phyloP scores from a whole-genome alignment of 2,888 invertebrate genomes.

The Lasioglossum leucozonium region DNA sequence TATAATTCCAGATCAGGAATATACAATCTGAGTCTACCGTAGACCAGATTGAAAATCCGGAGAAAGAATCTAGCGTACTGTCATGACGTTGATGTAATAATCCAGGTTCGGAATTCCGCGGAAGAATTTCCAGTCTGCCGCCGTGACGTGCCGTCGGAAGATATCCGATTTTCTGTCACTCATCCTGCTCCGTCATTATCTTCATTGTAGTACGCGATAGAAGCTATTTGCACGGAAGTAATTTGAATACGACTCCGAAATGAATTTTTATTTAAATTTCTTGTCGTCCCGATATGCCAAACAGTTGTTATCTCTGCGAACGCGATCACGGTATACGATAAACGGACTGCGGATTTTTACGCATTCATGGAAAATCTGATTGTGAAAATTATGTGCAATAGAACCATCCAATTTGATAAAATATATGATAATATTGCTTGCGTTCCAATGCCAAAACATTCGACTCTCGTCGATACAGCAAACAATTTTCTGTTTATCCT shows the following conservation, averaged over 20 bases:
- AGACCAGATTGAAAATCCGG: constrained; percentile 39
- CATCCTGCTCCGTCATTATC: constrained; percentile 23
- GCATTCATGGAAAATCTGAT: background rate
- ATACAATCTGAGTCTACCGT: constrained; percentile 49
- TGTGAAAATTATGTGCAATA: no score
- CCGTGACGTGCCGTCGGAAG: constrained; percentile 23
- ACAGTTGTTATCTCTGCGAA: background rate
- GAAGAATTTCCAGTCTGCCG: constrained; percentile 26
- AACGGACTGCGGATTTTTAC: background rate
- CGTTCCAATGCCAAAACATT: background rate
- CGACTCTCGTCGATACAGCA: background rate
- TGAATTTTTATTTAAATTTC: constrained; percentile 9
- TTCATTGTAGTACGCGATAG: constrained; percentile 1
- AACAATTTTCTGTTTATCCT: background rate
- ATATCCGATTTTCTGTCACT: constrained; percentile 41
- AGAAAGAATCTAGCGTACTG: constrained; percentile 35
- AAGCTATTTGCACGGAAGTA: constrained; percentile 1
- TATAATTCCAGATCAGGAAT: constrained; percentile 25
- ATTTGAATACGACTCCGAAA: background rate
- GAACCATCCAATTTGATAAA: no score
- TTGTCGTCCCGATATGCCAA: background rate
- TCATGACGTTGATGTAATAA: constrained; percentile 56
- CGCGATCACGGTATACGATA: background rate
- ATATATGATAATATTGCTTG: background rate
- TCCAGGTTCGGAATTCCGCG: constrained; percentile 42